phyloP scores from a whole-genome alignment of 2,888 invertebrate species.

The Podabrus alpinus region DNA sequence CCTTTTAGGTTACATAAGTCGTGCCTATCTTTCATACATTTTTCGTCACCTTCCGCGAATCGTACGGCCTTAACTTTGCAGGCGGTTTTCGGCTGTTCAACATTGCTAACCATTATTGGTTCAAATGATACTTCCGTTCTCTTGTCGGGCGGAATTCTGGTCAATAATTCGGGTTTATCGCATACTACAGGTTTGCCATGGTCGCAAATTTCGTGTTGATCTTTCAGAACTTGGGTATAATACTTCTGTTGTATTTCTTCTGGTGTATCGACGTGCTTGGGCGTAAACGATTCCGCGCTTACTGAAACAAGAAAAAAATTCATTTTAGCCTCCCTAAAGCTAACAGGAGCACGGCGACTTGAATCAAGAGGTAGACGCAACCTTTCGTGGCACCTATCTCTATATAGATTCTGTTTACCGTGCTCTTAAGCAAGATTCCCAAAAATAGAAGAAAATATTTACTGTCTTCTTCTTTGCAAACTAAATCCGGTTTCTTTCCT shows the following conservation, averaged over 20 bases:
- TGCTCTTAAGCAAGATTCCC: too few species aligned
- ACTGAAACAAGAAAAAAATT: slow-evolving; percentile 8
- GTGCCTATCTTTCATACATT: slow-evolving; percentile 44
- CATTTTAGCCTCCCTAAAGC: background rate
- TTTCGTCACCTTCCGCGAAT: slow-evolving; percentile 45
- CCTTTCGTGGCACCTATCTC: too few species aligned
- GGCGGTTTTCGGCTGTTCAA: slow-evolving; percentile 44
- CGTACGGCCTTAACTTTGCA: slow-evolving; percentile 47
- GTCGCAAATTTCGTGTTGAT: slow-evolving; percentile 48
- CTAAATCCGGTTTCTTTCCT: slow-evolving; percentile 44
- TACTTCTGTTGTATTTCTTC: slow-evolving; percentile 52
- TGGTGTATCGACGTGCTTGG: slow-evolving; percentile 51
- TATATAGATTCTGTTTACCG: too few species aligned
- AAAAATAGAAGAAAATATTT: background rate
- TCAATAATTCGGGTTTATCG: slow-evolving; percentile 34
- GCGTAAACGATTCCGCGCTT: slow-evolving; percentile 36
- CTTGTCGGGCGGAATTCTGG: slow-evolving; percentile 11
- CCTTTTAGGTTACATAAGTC: slow-evolving; percentile 49
- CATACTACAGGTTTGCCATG: slow-evolving; percentile 43
- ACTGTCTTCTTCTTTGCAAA: slow-evolving; percentile 43
- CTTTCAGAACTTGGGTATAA: slow-evolving; percentile 47
- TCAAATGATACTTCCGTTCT: slow-evolving; percentile 27
- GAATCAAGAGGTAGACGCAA: too few species aligned
- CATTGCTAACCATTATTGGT: slow-evolving; percentile 47
- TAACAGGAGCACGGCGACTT: too few species aligned